These are phyloP conservation scores for Myrmecobius fasciatus DNA, from an alignment of 2,113 vertebrate genomes.

Conservation along the genomic window DNA sequence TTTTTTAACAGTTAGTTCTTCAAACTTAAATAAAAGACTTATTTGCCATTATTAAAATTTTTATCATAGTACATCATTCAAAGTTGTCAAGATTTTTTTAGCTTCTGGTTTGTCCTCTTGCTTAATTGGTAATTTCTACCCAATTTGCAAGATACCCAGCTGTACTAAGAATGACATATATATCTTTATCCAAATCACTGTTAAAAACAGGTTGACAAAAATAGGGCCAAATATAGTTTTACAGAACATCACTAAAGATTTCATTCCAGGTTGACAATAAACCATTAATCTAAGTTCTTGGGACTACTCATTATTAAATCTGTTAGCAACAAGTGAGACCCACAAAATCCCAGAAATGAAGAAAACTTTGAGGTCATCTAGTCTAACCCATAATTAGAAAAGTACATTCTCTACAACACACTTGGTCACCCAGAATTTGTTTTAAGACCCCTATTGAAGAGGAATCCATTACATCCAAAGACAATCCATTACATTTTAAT, in stretches of 20 bases:
- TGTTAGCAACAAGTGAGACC: not conserved
- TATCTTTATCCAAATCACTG: not conserved
- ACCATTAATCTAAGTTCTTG: not conserved
- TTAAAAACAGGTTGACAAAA: not conserved
- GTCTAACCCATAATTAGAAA: not conserved
- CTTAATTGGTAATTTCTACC: not conserved
- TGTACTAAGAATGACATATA: not conserved
- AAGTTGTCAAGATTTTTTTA: not conserved
- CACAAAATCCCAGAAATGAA: not conserved
- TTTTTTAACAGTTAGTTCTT: not conserved
- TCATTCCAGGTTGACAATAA: not conserved
- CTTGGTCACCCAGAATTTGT: not conserved
- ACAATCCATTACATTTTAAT: not conserved
- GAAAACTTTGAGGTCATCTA: not conserved
- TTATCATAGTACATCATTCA: not conserved
- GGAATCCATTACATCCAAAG: not conserved
- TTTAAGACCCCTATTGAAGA: not conserved
- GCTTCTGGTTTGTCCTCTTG: not conserved
- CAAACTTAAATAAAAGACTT: not conserved
- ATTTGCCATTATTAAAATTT: not conserved
- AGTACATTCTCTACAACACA: not conserved
- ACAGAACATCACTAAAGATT: not conserved
- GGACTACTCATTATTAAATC: not conserved
- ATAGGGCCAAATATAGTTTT: not conserved
- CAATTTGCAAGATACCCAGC: not conserved